Evolutionary conservation across 2,888 invertebrate genomes (phyloP), one percentile per base, ranked within the genome.

Genomic region (Sympetrum striolatum): DNA sequence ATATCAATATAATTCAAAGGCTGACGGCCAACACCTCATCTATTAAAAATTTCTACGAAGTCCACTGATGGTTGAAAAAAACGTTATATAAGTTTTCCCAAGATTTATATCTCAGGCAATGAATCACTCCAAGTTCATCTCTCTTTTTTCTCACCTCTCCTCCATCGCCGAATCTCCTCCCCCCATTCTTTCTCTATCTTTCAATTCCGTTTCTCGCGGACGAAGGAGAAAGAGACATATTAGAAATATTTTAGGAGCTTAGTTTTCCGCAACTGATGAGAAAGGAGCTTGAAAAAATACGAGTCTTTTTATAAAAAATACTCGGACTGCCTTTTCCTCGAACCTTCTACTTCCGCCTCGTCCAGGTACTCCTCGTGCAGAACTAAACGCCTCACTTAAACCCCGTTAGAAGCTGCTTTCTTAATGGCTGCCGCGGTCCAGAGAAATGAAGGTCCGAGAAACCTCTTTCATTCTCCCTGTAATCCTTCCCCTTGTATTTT

Each of bases 331-430:
- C 73, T 31, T 73, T 73, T 53, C 73, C 73, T 73, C 31, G 25
- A 25, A 31, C 22, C 86, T 37, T 37, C 22, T 60, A 86, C 86
- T 86, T 86, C 86, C 86, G 60, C 86, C 86, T 86, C 82, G 37
- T 64, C 86, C n/a, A n/a, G n/a, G n/a, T n/a, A n/a, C n/a, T n/a
- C n/a, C 58, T 86, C 86, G 86, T 86, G 86, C 86, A 86, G 86
- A 86, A 86, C 86, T 86, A 86, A 86, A 86, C 86, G 60, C 86
- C 35, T 86, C 86, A 86, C 86, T 86, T 86, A 64, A 86, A 86
- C 60, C 37, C 86, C 86, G 86, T 86, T 86, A 86, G 86, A 86
- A 37, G 58, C 60, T 82, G 58, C 82, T 82, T 82, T 86, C 86
- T 86, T 86, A 86, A 86, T 86, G 86, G 86, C 82, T 82, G 53